Evolutionary conservation across 2,113 vertebrate species (phyloP), one percentile per base, ranked within the genome.

Genomic region (Perca schrenkii): DNA sequence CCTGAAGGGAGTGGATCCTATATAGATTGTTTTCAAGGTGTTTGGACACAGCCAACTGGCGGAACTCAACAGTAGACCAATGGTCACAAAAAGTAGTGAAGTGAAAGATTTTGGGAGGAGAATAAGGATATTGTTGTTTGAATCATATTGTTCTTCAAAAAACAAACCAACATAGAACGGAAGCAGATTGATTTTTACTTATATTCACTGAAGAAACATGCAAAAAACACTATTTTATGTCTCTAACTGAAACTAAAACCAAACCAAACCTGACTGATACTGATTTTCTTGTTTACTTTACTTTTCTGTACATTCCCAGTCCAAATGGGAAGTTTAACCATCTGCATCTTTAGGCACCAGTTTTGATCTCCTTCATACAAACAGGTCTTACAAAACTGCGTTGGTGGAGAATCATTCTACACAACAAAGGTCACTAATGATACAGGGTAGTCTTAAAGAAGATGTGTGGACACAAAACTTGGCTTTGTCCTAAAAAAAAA

Each of bases 21-120:
- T 91, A 92, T 88, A 80, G 88, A 94, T 92, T 87, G 69, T 86
- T 84, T 69, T 77, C 34, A 79, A 78, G 78, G 62, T 72, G 61
- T 70, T 75, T 58, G 79, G 76, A 89, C 83, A 80, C 69, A 72
- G 64, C 8, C 17, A 77, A 86, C 17, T 76, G 84, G 47, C 19
- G 50, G 56, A 77, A 43, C 83, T 83, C 67, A 78, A 86, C 58
- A 56, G 70, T 75, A 66, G 73, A 66, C 13, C 17, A 31, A 13
- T 40, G 43, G 47, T 60, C 0, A 7, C n/a, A 64, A 54, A 80
- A 47, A 52, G 67, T 50, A 25, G 10, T 70, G 14, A 2, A 63
- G n/a, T 40, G 40, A 56, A 80, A 70, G 4, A 52, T 47, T 79
- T 67, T 82, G 28, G 2, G 2, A 58, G 12, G 16, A 77, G 1